Conservation (phyloP, 1,140 invertebrate genomes). For the Scaptomyza pallida region DNA sequence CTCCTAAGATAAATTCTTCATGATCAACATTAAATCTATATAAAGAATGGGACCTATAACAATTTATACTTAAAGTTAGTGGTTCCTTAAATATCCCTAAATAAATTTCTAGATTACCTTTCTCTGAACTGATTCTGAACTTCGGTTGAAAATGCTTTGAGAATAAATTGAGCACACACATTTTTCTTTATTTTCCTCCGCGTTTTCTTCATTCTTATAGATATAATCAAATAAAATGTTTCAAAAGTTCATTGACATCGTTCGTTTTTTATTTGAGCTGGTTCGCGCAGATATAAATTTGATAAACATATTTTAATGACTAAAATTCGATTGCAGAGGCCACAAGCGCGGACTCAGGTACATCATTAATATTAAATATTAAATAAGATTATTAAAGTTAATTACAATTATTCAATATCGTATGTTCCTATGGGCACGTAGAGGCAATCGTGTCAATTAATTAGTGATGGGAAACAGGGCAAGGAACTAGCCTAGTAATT, state of each 20-base stretch:
- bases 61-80: too few relatives aligned
- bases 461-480: slow-evolving; percentile 50
- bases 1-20: too few relatives aligned
- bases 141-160: too few relatives aligned
- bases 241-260: slow-evolving; percentile 47
- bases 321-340: slow-evolving; percentile 72
- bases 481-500: slow-evolving; percentile 45
- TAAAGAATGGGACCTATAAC: too few relatives aligned
- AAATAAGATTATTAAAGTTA: slow-evolving; percentile 79
- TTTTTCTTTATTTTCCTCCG: background rate
- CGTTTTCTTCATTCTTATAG: too few relatives aligned
- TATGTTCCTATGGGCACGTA: slow-evolving; percentile 74
- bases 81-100: too few relatives aligned
- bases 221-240: too few relatives aligned
- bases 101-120: too few relatives aligned
- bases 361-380: slow-evolving; percentile 72
- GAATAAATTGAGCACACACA: too few relatives aligned
- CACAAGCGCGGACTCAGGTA: slow-evolving; percentile 48
- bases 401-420: slow-evolving; percentile 79
- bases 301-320: slow-evolving; percentile 81
- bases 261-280: slow-evolving; percentile 70
- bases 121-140: too few relatives aligned
- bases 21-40: too few relatives aligned
- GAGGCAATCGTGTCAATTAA: slow-evolving; percentile 74
- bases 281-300: slow-evolving; percentile 61